Evolutionary conservation across 2,888 invertebrate genomes (phyloP).

Genomic region (Drosophila picticornis): DNA sequence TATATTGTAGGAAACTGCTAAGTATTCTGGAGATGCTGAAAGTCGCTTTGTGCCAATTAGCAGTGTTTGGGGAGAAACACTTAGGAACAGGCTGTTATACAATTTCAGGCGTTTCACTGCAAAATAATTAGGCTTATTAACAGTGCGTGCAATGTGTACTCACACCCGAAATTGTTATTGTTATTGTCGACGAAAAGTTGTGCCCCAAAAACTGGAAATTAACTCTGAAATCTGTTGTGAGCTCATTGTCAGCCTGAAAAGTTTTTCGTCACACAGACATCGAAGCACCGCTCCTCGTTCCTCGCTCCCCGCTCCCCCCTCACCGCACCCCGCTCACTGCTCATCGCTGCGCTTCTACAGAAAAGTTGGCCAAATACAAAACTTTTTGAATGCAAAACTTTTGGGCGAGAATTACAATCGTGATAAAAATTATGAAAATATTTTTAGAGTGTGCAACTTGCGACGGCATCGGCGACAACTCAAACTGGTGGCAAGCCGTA

Average conservation of each 20-base stretch:
- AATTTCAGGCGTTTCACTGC: conserved; percentile 52
- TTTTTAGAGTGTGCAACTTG: conserved; percentile 66
- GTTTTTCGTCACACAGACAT: conserved; percentile 40
- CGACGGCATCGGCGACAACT: conserved; percentile 32
- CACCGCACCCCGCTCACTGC: neutral
- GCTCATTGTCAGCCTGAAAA: conserved; percentile 78
- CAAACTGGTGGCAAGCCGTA: conserved; percentile 27
- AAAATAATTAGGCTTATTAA: conserved; percentile 76
- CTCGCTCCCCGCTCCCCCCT: too few relatives aligned
- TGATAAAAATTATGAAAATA: conserved; percentile 81
- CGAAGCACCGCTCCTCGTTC: neutral
- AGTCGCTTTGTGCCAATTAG: conserved; percentile 48
- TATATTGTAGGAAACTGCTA: conserved; percentile 42
- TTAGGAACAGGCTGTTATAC: conserved; percentile 45
- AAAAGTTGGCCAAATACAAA: conserved; percentile 65
- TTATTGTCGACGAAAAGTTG: conserved; percentile 70
- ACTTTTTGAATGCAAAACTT: conserved; percentile 78
- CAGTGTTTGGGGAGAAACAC: conserved; percentile 24
- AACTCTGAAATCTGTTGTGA: conserved; percentile 80
- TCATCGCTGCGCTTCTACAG: neutral
- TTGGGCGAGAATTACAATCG: conserved; percentile 80
- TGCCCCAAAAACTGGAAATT: conserved; percentile 66
- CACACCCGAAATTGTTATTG: conserved; percentile 61
- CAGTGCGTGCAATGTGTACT: conserved; percentile 67
- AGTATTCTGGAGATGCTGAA: conserved; percentile 19